phyloP scores from a whole-genome alignment of 2,113 vertebrate species.

The Orycteropus afer region DNA sequence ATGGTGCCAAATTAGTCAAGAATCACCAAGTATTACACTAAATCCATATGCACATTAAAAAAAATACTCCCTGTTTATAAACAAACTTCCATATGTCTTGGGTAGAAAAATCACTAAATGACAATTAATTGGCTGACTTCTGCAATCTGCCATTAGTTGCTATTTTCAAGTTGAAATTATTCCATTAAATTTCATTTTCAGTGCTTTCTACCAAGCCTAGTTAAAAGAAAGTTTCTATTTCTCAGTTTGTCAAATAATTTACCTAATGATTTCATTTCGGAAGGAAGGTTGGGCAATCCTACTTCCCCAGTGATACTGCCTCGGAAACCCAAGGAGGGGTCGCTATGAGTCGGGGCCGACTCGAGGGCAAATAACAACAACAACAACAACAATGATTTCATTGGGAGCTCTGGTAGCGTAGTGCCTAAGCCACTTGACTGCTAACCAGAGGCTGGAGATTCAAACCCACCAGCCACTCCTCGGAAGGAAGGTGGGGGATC shows the following conservation, averaged over 20 bases:
- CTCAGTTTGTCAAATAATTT: conserved; percentile 81
- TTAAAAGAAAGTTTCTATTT: conserved; percentile 81
- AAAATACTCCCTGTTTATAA: conserved; percentile 54
- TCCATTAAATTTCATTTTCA: conserved; percentile 76
- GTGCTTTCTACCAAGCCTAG: conserved; percentile 58
- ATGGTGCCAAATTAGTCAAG: conserved; percentile 39
- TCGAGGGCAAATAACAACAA: no score
- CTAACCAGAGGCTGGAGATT: no score
- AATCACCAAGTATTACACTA: conserved; percentile 42
- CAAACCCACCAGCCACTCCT: no score
- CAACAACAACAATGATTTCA: no score
- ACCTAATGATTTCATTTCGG: conserved; percentile 35
- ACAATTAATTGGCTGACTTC: conserved; percentile 82
- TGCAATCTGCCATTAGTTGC: conserved; percentile 84
- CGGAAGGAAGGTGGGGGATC: no score
- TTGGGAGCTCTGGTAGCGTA: no score
- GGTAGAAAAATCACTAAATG: conserved; percentile 28
- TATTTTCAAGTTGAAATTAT: conserved; percentile 82
- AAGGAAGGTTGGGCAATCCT: no score
- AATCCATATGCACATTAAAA: conserved; percentile 6
- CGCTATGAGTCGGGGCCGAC: no score
- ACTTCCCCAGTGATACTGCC: no score
- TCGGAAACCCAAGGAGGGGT: no score
- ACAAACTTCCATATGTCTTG: conserved; percentile 51
- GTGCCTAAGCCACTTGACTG: no score